Conservation (phyloP, 2,113 vertebrate genomes). For the Lepus timidus region DNA sequence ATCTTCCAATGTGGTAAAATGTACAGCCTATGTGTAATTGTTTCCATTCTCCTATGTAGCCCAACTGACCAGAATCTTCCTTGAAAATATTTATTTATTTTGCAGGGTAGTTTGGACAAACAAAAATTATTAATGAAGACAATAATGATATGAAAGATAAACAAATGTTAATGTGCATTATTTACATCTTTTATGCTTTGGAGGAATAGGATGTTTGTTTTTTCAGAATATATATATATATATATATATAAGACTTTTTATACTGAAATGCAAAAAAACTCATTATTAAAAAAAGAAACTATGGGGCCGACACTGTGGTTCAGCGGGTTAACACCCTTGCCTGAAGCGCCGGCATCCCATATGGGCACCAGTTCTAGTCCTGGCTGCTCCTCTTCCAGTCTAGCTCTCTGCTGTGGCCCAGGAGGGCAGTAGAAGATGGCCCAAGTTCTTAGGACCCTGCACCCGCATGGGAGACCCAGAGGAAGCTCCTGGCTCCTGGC, state of each 20-base stretch:
- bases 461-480: too few relatives aligned
- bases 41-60: neutral
- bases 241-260: neutral
- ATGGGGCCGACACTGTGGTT: too few relatives aligned
- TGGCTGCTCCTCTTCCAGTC: too few relatives aligned
- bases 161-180: neutral
- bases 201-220: neutral
- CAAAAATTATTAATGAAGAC: neutral
- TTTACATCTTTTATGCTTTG: neutral
- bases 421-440: too few relatives aligned
- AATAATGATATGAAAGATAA: neutral
- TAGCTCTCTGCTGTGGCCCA: too few relatives aligned
- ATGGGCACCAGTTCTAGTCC: too few relatives aligned
- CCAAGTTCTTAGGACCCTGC: too few relatives aligned
- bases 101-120: neutral
- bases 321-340: too few relatives aligned
- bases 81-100: slow-evolving; percentile 12
- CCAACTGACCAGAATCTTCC: neutral
- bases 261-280: neutral
- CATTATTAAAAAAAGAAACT: neutral
- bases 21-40: neutral
- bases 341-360: too few relatives aligned
- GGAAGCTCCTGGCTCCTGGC: too few relatives aligned
- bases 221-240: neutral
- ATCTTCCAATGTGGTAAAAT: neutral